phyloP scores from a whole-genome alignment of 2,113 vertebrate species.

The Menidia beryllina region DNA sequence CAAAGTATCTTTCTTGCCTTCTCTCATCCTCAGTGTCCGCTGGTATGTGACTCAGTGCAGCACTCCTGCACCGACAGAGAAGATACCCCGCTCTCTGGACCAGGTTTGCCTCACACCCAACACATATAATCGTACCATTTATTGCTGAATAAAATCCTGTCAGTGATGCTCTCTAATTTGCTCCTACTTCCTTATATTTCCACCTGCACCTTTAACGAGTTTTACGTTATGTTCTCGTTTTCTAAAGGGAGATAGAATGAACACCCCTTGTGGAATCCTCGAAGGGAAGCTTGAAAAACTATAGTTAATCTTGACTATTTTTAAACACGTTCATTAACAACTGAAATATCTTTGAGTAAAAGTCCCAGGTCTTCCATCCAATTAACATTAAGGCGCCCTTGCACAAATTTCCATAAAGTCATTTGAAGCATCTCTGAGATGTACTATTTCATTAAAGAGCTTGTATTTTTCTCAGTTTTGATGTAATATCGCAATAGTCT shows the following conservation, averaged over 20 bases:
- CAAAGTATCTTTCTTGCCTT: slow-evolving; percentile 6
- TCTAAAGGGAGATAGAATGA: too few relatives aligned
- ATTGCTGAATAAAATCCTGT: slow-evolving; percentile 8
- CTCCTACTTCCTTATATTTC: background rate
- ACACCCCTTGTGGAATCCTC: background rate
- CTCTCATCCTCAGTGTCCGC: slow-evolving; percentile 84
- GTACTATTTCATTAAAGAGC: slow-evolving; percentile 27
- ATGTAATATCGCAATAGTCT: background rate
- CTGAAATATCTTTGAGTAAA: slow-evolving; percentile 2
- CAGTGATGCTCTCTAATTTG: background rate
- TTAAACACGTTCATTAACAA: slow-evolving; percentile 13
- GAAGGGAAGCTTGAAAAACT: slow-evolving; percentile 4
- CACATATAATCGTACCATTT: slow-evolving; percentile 20
- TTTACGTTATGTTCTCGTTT: too few relatives aligned
- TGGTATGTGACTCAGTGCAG: slow-evolving; percentile 87
- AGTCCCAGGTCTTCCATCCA: slow-evolving; percentile 25
- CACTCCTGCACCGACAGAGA: slow-evolving; percentile 83
- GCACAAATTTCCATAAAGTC: slow-evolving; percentile 19
- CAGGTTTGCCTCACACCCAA: slow-evolving; percentile 81
- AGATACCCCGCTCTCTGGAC: slow-evolving; percentile 87
- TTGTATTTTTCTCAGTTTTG: background rate
- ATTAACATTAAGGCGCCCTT: slow-evolving; percentile 20
- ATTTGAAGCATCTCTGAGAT: slow-evolving; percentile 22
- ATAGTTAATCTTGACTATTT: background rate
- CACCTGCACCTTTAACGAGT: background rate